These are phyloP conservation scores for Euwallacea similis DNA, from an alignment of 1,140 invertebrate species.

Conservation along the genomic window DNA sequence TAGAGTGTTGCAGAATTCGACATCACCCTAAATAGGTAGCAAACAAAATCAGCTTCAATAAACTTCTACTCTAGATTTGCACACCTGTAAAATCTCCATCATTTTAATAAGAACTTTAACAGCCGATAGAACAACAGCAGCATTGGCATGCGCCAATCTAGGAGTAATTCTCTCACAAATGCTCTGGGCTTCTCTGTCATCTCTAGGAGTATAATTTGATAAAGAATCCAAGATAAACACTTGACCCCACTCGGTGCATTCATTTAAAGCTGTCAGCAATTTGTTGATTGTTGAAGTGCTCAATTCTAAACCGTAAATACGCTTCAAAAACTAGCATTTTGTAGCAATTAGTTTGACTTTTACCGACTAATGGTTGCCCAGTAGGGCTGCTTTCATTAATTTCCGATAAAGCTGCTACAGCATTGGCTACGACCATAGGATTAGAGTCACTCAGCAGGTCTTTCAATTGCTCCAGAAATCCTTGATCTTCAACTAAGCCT, in stretches of 20 bases:
- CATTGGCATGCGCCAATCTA: conserved; percentile 97
- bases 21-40: conserved; percentile 61
- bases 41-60: not conserved
- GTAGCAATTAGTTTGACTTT: not conserved
- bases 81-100: conserved; percentile 89
- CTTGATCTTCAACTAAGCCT: conserved; percentile 96
- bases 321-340: conserved; percentile 2
- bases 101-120: conserved; percentile 98
- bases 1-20: conserved; percentile 91
- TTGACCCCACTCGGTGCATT: conserved; percentile 99
- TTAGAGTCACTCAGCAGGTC: conserved; percentile 98
- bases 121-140: conserved; percentile 98
- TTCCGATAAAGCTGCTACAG: conserved; percentile 97
- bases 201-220: conserved; percentile 95
- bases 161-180: conserved; percentile 99
- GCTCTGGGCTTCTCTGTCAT: conserved; percentile 98
- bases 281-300: conserved; percentile 98
- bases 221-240: conserved; percentile 98
- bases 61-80: not conserved
- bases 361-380: conserved; percentile 82
- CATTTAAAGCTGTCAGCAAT: conserved; percentile 95
- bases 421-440: conserved; percentile 99
- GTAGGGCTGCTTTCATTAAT: conserved; percentile 96
- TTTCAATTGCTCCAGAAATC: conserved; percentile 96
- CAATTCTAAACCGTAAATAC: conserved; percentile 68